Base-by-base conservation (phyloP, 2,888 invertebrate genomes). In the Mycalesis mineus region DNA sequence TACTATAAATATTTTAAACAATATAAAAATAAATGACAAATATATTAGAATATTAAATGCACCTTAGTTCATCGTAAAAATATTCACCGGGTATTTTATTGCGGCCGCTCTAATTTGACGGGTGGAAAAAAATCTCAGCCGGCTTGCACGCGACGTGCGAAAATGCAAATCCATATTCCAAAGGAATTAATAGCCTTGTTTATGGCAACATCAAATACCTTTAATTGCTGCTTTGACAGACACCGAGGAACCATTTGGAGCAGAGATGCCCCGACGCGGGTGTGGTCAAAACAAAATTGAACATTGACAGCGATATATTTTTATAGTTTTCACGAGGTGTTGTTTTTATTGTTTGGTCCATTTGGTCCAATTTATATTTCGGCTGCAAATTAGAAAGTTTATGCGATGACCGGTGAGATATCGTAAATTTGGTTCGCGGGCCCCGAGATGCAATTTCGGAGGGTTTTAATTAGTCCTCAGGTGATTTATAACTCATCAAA, bases 211-310 rank as follows among this genome's bases (percentile, higher is more conserved):
- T 78, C 78, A 75, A 78, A 75, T 74, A 74, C 68, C 73, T 87
- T 90, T 90, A 89, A 90, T 90, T 90, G 88, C 83, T 77, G 72
- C 75, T 84, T 85, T 88, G 90, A 88, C 88, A 88, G 87, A 84
- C 84, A 77, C 82, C 81, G 79, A 80, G 75, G 77, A 74, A 77
- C 68, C 76, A 74, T 77, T 14, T 33, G 47, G 47, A 31, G 11
- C 71, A 71, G 71, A 47, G 67, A 65, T 78, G 80, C 80, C 80
- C 78, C 68, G 65, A 78, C 80, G 80, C 81, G 81, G 82, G 84
- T 86, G 86, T 82, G 86, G 85, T 80, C 83, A 80, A 71, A 72
- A 73, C 77, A 74, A 78, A 82, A 80, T 76, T 74, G 77, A 81
- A 80, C 78, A 77, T 76, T 76, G 80, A 81, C 80, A 77, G 80